These are phyloP conservation scores for Todiramphus saurophagus DNA, from an alignment of 2,113 vertebrate species.

Conservation along the genomic window DNA sequence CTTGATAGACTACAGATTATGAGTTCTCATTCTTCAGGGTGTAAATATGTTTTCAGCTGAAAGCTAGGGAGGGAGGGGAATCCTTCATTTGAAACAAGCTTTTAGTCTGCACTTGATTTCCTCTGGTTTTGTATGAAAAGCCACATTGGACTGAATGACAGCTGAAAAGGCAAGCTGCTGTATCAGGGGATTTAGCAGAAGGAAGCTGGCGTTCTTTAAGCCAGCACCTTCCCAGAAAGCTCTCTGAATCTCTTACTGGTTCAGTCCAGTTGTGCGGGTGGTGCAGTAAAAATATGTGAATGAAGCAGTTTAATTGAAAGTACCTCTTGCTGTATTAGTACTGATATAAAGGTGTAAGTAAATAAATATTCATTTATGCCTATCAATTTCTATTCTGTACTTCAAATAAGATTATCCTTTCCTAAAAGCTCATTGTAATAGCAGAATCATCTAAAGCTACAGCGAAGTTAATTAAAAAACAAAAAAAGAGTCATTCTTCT, in stretches of 20 bases:
- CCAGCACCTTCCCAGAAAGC: not conserved
- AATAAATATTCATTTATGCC: not conserved
- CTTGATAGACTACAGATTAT: not conserved
- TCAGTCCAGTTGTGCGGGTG: not conserved
- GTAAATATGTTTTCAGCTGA: not conserved
- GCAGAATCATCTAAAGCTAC: not conserved
- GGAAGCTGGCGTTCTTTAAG: conserved; percentile 38
- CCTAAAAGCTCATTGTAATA: not conserved
- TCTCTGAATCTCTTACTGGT: not conserved
- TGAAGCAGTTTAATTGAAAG: not conserved
- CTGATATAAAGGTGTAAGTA: not conserved
- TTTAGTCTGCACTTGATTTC: conserved; percentile 39
- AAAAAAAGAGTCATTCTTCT: not conserved
- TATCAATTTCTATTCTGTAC: not conserved
- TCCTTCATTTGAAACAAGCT: conserved; percentile 10
- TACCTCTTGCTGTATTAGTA: not conserved
- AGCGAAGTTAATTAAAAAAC: not conserved
- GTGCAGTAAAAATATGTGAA: not conserved
- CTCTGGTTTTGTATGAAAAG: conserved; percentile 50
- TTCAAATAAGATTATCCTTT: not conserved
- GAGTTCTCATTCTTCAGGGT: not conserved
- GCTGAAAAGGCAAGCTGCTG: conserved; percentile 46
- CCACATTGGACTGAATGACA: conserved; percentile 27
- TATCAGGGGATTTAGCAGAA: conserved; percentile 45
- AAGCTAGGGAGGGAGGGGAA: not conserved